phyloP scores from a whole-genome alignment of 2,888 invertebrate genomes.

The Morpho helenor region DNA sequence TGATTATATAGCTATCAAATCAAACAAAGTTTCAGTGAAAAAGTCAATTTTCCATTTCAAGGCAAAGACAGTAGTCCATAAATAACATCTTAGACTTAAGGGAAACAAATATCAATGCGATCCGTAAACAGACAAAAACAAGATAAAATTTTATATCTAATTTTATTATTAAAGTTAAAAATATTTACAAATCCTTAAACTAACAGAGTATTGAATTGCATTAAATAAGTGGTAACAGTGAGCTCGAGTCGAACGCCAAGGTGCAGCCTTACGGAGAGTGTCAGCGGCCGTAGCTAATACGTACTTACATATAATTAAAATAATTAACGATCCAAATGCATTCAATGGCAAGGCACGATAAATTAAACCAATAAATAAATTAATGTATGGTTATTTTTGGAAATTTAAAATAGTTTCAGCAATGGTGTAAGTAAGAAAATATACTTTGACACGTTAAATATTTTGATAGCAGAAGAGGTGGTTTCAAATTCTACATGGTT shows the following conservation, averaged over 20 bases:
- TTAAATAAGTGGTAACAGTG: constrained; percentile 62
- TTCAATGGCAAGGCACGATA: constrained; percentile 69
- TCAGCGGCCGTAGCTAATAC: too few relatives aligned
- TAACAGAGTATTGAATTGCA: constrained; percentile 73
- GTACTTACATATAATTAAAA: constrained; percentile 16
- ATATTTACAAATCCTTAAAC: constrained; percentile 70
- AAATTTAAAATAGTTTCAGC: constrained; percentile 43
- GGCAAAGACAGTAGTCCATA: too few relatives aligned
- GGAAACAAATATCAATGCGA: constrained; percentile 11
- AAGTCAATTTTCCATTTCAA: too few relatives aligned
- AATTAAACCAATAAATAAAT: constrained; percentile 67
- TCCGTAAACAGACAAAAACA: too few relatives aligned
- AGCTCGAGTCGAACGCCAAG: constrained; percentile 32
- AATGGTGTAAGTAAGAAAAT: constrained; percentile 45
- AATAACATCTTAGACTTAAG: constrained; percentile 1
- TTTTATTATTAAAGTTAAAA: constrained; percentile 41
- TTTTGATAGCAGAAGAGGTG: constrained; percentile 26
- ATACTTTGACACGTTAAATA: constrained; percentile 32
- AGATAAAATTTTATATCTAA: constrained; percentile 34
- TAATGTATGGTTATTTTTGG: constrained; percentile 35
- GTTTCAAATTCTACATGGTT: constrained; percentile 52
- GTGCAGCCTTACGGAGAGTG: constrained; percentile 3
- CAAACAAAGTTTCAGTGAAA: too few relatives aligned
- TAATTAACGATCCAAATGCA: constrained; percentile 54
- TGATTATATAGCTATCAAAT: too few relatives aligned